phyloP scores from a whole-genome alignment of 2,797 vertebrate genomes.

The Mus caroli region DNA sequence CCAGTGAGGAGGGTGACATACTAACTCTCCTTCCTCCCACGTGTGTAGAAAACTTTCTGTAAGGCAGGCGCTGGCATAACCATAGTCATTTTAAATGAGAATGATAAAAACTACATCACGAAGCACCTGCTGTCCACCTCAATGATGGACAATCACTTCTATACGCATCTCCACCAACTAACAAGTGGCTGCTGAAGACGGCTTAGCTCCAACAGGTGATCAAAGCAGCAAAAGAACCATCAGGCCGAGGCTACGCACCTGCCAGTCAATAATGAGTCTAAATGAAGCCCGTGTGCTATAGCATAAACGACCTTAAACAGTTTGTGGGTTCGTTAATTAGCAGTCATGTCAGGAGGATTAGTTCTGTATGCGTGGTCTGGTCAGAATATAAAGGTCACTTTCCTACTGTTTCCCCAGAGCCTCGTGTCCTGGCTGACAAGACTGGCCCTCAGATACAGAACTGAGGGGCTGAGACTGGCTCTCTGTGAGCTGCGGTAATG shows the following conservation, averaged over 20 bases:
- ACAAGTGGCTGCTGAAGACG: not conserved
- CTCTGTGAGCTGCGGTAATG: not conserved
- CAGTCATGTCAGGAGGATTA: not conserved
- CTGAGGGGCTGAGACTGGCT: not conserved
- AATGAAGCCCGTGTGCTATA: not conserved
- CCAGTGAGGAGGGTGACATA: not conserved
- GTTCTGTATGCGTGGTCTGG: not conserved
- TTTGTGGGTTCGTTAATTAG: not conserved
- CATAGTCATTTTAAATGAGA: conserved; percentile 8
- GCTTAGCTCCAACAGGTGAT: not conserved
- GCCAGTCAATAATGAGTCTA: not conserved
- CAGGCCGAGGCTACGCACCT: not conserved
- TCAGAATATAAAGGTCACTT: not conserved
- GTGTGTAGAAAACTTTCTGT: conserved; percentile 36
- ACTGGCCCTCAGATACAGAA: not conserved
- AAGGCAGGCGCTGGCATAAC: not conserved
- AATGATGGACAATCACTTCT: not conserved
- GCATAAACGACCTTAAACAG: not conserved
- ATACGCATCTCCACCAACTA: not conserved
- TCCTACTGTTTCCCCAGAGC: not conserved
- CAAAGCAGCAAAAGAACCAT: not conserved
- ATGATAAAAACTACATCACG: not conserved
- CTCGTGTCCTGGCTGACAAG: not conserved
- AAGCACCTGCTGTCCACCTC: not conserved
- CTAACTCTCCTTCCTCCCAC: not conserved